Base-by-base conservation (phyloP, 2,113 vertebrate genomes). In the Telmatochromis brachygnathus region DNA sequence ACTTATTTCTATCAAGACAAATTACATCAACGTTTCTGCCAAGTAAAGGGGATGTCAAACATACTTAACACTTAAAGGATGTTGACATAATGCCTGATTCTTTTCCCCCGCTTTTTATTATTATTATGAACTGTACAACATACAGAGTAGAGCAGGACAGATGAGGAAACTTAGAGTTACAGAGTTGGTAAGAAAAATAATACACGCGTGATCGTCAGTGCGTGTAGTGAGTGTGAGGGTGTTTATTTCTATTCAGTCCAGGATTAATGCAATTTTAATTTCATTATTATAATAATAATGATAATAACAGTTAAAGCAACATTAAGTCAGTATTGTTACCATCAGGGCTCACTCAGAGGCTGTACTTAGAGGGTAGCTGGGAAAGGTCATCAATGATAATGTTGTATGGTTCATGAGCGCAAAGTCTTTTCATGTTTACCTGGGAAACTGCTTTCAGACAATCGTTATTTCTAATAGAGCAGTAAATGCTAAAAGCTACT, bases 321-420 rank as follows among this genome's bases (percentile, higher is more conserved):
- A 62, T 17, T 33, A 62, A 19, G 9, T 19, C 9, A 62, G 9
- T 19, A 35, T 33, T 35, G 7, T 62, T 33, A 62, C 9, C 58
- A 62, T 33, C 28, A 15, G 13, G 55, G 55, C 7, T 58, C 13
- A 58, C 55, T 58, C 55, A 58, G 55, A 58, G 55, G 55, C 55
- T 58, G 0, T 28, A 0, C 4, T 0, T 0, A 15, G 13, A 56
- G 55, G 23, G 23, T 58, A 58, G 55, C 23, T 28, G 3, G 26
- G 55, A 58, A 58, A 58, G 26, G 55, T 58, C 55, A 28, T 58
- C 13, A 28, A 15, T 2, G 26, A 58, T 58, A 28, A 28, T 58
- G 4, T 4, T 58, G 3, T 28, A 9, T 9, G 0, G 13, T 58
- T 58, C 26, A 58, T 58, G 55, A 28, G 55, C 13, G 7, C 55